A percentile compares a stretch with the other conserved stretches of the same genome.
These are phyloP conservation scores for Coreius guichenoti DNA, from an alignment of 2,797 vertebrate species.

Conservation along the genomic window DNA sequence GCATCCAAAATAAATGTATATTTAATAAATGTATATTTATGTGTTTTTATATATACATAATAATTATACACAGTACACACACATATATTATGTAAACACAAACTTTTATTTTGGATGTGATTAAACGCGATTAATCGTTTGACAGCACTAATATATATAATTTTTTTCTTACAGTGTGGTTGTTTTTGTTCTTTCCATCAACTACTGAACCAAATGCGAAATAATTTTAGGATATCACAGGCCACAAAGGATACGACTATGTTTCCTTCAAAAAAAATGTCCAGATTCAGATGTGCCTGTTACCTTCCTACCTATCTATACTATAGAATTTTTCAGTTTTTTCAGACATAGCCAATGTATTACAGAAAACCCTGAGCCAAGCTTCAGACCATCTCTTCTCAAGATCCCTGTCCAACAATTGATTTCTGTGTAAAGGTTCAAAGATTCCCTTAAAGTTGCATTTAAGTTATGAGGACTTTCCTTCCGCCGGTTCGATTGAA, in stretches of 20 bases:
- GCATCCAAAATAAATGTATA: too few relatives aligned
- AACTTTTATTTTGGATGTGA: too few relatives aligned
- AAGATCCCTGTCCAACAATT: slow-evolving; percentile 12
- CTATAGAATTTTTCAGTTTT: background rate
- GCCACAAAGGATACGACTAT: background rate
- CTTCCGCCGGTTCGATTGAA: background rate
- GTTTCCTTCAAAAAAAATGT: too few relatives aligned
- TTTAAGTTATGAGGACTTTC: slow-evolving; percentile 1
- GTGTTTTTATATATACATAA: too few relatives aligned
- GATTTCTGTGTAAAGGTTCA: slow-evolving; percentile 32
- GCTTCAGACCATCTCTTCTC: slow-evolving; percentile 18
- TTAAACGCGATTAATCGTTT: too few relatives aligned
- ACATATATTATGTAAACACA: too few relatives aligned
- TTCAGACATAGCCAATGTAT: background rate
- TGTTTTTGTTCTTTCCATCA: background rate
- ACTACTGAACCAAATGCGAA: background rate
- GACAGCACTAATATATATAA: too few relatives aligned
- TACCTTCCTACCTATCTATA: background rate
- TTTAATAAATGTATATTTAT: too few relatives aligned
- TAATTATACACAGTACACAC: too few relatives aligned
- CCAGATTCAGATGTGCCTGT: background rate
- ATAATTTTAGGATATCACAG: background rate
- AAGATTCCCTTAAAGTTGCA: slow-evolving; percentile 1
- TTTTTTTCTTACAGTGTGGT: too few relatives aligned
- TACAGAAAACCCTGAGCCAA: background rate